Percentiles rank a stretch among this genome's conserved stretches.
These are phyloP conservation scores for Crocallis elinguaria DNA, from an alignment of 2,888 invertebrate species.

Conservation along the genomic window DNA sequence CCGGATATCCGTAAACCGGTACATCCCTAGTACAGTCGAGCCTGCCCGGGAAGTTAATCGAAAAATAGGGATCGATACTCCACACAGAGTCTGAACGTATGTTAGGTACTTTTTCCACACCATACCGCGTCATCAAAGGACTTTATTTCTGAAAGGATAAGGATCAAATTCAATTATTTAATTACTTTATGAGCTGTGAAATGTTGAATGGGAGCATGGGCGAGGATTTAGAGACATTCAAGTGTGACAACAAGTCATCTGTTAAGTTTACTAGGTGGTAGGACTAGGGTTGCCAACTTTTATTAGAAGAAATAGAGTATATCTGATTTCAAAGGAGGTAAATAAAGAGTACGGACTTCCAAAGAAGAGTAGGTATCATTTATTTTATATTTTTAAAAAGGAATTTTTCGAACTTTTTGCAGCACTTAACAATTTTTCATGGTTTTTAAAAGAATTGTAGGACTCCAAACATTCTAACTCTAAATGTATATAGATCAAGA, in stretches of 20 bases:
- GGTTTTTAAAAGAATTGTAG: no score
- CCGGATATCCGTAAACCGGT: slow-evolving; percentile 7
- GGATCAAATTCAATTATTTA: slow-evolving; percentile 26
- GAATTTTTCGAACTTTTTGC: no score
- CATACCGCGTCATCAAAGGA: slow-evolving; percentile 2
- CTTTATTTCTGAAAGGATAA: slow-evolving; percentile 19
- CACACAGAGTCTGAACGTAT: slow-evolving; percentile 3
- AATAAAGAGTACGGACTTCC: no score
- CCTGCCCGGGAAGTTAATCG: slow-evolving; percentile 46
- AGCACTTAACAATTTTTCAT: no score
- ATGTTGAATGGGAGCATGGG: slow-evolving; percentile 7
- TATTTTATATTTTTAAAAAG: no score
- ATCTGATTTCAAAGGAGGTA: no score
- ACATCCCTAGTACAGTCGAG: slow-evolving; percentile 19
- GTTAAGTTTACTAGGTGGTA: neutral
- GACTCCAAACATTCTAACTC: no score
- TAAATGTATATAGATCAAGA: no score
- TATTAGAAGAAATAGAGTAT: no score
- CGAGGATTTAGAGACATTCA: neutral
- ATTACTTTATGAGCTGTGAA: slow-evolving; percentile 18
- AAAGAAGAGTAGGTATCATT: no score
- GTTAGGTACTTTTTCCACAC: neutral
- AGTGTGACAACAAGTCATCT: slow-evolving; percentile 1
- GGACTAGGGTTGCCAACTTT: no score
- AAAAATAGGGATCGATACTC: slow-evolving; percentile 40